These are phyloP conservation scores for Neodontobutis hainanensis DNA, from an alignment of 2,113 vertebrate genomes.

Conservation along the genomic window DNA sequence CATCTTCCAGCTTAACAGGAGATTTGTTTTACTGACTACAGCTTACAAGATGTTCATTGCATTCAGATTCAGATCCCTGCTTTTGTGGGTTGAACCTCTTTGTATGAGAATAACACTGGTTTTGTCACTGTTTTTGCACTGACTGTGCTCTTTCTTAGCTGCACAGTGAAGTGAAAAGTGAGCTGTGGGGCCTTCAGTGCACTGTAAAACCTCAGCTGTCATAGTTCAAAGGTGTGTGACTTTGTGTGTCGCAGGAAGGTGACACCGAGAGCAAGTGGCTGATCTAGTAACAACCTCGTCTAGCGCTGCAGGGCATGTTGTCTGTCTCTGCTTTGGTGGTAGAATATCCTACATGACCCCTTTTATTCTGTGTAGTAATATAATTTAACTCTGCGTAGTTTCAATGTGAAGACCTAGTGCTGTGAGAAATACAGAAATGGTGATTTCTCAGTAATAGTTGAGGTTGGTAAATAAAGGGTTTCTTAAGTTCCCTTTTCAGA, in stretches of 20 bases:
- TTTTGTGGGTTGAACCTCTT: not conserved
- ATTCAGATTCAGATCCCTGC: not conserved
- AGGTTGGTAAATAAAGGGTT: conserved; percentile 27
- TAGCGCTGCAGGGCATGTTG: not conserved
- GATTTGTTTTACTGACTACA: conserved; percentile 14
- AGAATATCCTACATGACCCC: not conserved
- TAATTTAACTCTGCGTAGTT: no score
- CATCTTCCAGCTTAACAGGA: conserved; percentile 16
- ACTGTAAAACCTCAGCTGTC: conserved; percentile 31
- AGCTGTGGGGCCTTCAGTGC: not conserved
- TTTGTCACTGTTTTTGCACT: not conserved
- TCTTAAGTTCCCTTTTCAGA: conserved; percentile 32
- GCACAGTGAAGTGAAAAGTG: not conserved
- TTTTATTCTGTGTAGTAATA: not conserved
- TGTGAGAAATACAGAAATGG: no score
- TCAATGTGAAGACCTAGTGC: not conserved
- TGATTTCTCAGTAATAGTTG: not conserved
- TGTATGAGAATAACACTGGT: conserved; percentile 1
- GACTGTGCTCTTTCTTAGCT: not conserved
- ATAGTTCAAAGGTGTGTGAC: conserved; percentile 38
- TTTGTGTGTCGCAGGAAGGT: conserved; percentile 42
- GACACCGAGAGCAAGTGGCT: conserved; percentile 22
- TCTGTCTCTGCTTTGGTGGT: not conserved
- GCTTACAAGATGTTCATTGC: conserved; percentile 1
- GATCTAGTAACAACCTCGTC: conserved; percentile 11